Conservation (phyloP, 1,140 invertebrate genomes). For the Theocolax elegans region DNA sequence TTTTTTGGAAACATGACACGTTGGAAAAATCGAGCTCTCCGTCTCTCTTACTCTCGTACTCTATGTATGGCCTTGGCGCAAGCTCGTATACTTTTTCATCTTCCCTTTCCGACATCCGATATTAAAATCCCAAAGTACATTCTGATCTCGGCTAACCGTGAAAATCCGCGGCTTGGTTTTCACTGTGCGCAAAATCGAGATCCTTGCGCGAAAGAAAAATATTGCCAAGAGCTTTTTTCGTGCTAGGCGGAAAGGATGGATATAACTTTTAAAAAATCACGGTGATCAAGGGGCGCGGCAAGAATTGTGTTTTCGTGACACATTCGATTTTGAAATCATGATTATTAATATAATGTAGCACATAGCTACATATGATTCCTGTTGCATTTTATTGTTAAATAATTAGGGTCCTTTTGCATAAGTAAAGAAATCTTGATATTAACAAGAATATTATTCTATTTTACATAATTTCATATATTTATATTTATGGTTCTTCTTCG, state of each 20-base stretch:
- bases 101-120: conserved; percentile 8
- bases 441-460: too few relatives aligned
- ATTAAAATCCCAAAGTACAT: conserved; percentile 32
- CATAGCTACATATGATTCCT: too few relatives aligned
- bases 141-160: conserved; percentile 25
- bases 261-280: too few relatives aligned
- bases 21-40: background rate
- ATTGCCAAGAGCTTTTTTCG: background rate
- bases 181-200: conserved; percentile 5
- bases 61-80: background rate
- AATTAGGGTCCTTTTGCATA: too few relatives aligned
- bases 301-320: too few relatives aligned
- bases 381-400: too few relatives aligned
- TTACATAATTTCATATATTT: too few relatives aligned
- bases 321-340: too few relatives aligned
- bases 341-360: too few relatives aligned
- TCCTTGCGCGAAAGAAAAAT: conserved; percentile 18
- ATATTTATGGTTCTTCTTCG: too few relatives aligned
- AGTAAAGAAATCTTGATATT: too few relatives aligned
- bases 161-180: conserved; percentile 6
- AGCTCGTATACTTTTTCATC: conserved; percentile 6
- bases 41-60: background rate
- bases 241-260: background rate
- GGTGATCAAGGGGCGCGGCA: too few relatives aligned
- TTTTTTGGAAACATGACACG: background rate